phyloP scores from a whole-genome alignment of 2,888 invertebrate species.

The Parnassius orleans region DNA sequence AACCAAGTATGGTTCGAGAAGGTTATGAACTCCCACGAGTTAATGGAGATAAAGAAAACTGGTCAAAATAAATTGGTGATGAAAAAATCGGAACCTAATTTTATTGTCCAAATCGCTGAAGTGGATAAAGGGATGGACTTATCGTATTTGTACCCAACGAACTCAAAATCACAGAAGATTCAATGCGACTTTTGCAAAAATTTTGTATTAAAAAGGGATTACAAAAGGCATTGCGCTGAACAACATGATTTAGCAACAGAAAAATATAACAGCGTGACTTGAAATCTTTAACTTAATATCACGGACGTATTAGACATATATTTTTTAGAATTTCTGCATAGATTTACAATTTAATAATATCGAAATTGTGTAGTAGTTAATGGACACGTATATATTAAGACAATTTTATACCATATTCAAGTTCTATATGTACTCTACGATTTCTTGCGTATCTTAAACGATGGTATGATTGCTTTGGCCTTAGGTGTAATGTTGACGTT shows the following conservation, averaged over 20 bases:
- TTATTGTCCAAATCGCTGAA: constrained; percentile 37
- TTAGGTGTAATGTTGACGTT: no score
- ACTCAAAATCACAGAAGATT: not conserved
- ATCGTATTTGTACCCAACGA: constrained; percentile 36
- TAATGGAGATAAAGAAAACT: constrained; percentile 54
- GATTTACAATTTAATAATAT: no score
- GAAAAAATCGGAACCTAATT: constrained; percentile 38
- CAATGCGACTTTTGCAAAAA: constrained; percentile 28
- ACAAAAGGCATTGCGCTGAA: constrained; percentile 27
- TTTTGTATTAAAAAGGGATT: constrained; percentile 16
- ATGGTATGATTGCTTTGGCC: no score
- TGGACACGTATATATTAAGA: no score
- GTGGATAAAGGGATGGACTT: constrained; percentile 39
- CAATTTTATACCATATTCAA: no score
- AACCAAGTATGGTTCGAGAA: constrained; percentile 61
- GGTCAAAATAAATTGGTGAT: constrained; percentile 45
- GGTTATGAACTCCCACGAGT: constrained; percentile 45
- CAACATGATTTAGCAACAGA: constrained; percentile 12
- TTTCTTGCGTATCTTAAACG: no score
- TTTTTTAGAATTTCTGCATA: no score
- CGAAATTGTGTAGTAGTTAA: no score
- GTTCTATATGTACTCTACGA: no score
- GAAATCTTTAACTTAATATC: no score
- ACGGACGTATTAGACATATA: no score
- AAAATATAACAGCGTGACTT: not conserved